Percentiles rank a stretch among this genome's conserved stretches.
These are phyloP conservation scores for Aproaerema taeniolella DNA, from an alignment of 2,888 invertebrate genomes.

Conservation along the genomic window DNA sequence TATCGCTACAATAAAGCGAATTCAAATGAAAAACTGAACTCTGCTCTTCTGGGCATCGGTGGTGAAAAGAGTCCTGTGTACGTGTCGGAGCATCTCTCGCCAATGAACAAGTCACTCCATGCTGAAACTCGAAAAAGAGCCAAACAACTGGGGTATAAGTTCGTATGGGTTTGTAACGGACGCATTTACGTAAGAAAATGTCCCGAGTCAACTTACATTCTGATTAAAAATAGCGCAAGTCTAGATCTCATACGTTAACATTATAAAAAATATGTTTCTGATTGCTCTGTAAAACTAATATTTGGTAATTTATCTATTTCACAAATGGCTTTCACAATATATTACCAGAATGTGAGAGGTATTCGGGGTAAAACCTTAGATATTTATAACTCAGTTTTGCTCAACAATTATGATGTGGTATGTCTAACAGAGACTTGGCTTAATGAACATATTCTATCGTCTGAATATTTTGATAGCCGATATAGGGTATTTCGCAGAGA, in stretches of 20 bases:
- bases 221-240: background rate
- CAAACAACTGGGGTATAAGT: background rate
- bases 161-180: background rate
- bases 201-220: background rate
- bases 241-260: background rate
- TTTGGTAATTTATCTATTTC: background rate
- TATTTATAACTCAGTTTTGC: background rate
- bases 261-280: background rate
- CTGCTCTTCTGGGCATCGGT: background rate
- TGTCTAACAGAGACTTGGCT: background rate
- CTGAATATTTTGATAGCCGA: background rate
- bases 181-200: background rate
- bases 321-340: background rate
- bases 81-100: background rate
- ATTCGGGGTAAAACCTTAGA: background rate
- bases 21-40: background rate
- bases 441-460: background rate
- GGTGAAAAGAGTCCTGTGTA: background rate
- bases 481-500: background rate
- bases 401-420: too few species aligned
- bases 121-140: background rate
- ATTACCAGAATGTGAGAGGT: background rate
- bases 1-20: background rate
- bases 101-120: background rate
- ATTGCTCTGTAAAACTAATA: background rate